Evolutionary conservation across 1,140 invertebrate species (phyloP), one percentile per base, ranked within the genome.

Genomic region (Drosophila athabasca): DNA sequence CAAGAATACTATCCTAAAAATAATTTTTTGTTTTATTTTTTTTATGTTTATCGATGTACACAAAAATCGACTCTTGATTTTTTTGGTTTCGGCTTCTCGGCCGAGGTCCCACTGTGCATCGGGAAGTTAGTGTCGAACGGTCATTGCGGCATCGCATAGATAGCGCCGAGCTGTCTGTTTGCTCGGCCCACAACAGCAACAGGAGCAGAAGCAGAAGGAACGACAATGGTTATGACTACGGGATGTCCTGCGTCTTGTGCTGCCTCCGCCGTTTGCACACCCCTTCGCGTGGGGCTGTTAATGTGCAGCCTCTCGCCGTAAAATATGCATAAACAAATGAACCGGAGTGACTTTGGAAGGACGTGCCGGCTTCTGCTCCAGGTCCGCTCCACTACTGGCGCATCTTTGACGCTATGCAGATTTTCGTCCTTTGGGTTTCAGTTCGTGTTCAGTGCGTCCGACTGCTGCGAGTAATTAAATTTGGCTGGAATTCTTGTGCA

Each of bases 311-410:
- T 59, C 22, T 59, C 52, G 54, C 29, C 29, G 57, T 87, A 68
- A 76, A 87, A 87, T 87, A 87, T 87, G 78, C 82, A 87, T 87
- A 87, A 87, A 82, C 78, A 87, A 87, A 82, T 62, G 59, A 68
- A 88, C 68, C 77, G 54, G 80, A 87, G 57, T 76, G 73, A 61
- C 24, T 26, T 26, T 2, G 9, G 9, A 35, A 11, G 31, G 31
- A 35, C 31, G 31, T 35, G 31, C 35, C 7, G 29, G 29, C 29
- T 24, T 3, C 50, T 61, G 58, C 45, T 35, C 24, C 31, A 39
- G 19, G 48, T n/a, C 19, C 35, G 3, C 46, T 29, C 52, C 73
- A 50, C 51, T 45, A 41, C 68, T 50, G 49, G 41, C 22, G 59
- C 46, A 55, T 62, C 71, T 43, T 52, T 58, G 53, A 62, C 64